Conservation (phyloP, 2,797 vertebrate species). For the Oryzias dopingdopingensis region DNA sequence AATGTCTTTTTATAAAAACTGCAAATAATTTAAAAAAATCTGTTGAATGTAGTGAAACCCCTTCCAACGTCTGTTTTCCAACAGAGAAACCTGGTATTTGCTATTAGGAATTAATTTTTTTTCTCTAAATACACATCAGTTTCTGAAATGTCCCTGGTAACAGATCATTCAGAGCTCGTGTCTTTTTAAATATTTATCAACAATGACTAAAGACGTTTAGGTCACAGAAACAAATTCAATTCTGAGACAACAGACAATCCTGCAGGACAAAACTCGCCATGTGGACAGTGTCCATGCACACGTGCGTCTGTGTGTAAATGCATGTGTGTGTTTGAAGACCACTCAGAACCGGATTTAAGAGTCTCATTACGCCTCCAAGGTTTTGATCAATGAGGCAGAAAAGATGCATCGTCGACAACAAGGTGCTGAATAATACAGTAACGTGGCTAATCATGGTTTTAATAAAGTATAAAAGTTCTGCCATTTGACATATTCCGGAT, state of each 20-base stretch:
- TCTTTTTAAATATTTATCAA: conserved; percentile 2
- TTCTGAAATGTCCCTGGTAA: neutral
- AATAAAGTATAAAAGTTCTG: no score
- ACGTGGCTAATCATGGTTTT: no score
- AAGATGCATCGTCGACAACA: no score
- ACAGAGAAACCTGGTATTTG: no score
- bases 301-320: neutral
- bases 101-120: neutral
- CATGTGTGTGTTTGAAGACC: neutral
- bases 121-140: neutral
- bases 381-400: no score
- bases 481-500: no score
- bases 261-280: conserved; percentile 21
- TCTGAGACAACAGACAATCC: conserved; percentile 3
- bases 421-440: no score
- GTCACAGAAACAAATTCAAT: conserved; percentile 11
- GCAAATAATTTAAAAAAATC: no score
- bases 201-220: conserved; percentile 7
- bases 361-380: conserved; percentile 24
- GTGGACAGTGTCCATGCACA: conserved; percentile 17
- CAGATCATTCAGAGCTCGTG: neutral
- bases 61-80: no score
- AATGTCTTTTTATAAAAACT: no score
- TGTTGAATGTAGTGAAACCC: no score
- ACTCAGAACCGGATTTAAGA: neutral